Percentiles rank a stretch among this genome's conserved stretches.
Evolutionary conservation across 2,113 vertebrate genomes (phyloP).

Genomic region (Perccottus glenii): DNA sequence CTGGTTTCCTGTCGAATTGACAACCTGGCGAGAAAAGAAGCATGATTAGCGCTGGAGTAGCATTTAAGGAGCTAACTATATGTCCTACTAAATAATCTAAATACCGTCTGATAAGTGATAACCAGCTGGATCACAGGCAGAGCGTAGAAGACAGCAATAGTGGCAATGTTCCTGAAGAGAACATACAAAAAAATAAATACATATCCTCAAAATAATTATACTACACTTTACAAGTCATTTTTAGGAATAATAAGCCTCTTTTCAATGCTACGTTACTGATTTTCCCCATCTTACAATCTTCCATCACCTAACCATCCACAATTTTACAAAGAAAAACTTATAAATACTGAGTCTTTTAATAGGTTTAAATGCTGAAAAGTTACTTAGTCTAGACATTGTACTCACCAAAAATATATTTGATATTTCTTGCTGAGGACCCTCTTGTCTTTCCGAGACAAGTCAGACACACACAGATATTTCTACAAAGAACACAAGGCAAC

Average conservation of each 20-base stretch:
- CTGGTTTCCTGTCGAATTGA: constrained; percentile 96
- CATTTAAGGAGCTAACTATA: not conserved
- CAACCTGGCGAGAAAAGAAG: constrained; percentile 78
- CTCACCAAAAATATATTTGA: constrained; percentile 99
- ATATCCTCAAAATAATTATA: no score
- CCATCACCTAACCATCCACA: no score
- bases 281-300: no score
- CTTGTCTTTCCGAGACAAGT: constrained; percentile 94
- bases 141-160: constrained; percentile 95
- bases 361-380: no score
- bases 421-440: constrained; percentile 95
- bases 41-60: not conserved
- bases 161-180: constrained; percentile 90
- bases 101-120: constrained; percentile 97
- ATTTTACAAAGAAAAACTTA: not conserved
- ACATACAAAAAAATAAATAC: not conserved
- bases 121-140: constrained; percentile 95
- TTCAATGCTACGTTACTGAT: no score
- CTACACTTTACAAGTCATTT: no score
- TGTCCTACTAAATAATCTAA: no score
- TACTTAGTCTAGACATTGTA: not conserved
- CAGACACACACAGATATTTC: constrained; percentile 93
- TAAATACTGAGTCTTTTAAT: not conserved
- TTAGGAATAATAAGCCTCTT: no score
- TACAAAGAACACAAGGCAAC: constrained; percentile 50